These are phyloP conservation scores for Mesaphorura yosii DNA, from an alignment of 1,140 invertebrate genomes.

Conservation along the genomic window DNA sequence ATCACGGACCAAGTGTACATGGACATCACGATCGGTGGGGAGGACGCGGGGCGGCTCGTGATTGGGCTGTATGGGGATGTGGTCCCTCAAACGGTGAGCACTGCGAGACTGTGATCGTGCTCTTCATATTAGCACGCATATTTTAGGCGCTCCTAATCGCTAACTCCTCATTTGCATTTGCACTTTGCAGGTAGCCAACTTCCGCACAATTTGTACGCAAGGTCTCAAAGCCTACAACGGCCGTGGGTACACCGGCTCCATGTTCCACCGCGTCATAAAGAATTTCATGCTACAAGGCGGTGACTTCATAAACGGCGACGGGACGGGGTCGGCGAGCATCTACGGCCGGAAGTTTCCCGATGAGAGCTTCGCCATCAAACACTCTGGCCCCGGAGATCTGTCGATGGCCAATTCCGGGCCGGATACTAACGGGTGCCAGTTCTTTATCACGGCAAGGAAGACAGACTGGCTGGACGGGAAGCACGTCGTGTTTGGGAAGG, in stretches of 20 bases:
- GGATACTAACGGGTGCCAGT: slow-evolving; percentile 65
- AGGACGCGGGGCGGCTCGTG: slow-evolving; percentile 65
- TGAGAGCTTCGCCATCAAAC: slow-evolving; percentile 84
- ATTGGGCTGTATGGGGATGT: slow-evolving; percentile 88
- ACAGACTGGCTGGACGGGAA: slow-evolving; percentile 85
- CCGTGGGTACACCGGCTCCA: slow-evolving; percentile 11
- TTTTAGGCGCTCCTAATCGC: no score
- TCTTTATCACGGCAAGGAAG: slow-evolving; percentile 82
- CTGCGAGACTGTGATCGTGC: no score
- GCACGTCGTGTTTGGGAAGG: slow-evolving; percentile 90
- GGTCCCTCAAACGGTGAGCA: slow-evolving; percentile 87
- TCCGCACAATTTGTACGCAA: slow-evolving; percentile 64
- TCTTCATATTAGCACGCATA: no score
- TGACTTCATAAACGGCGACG: slow-evolving; percentile 63
- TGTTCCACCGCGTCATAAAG: slow-evolving; percentile 54
- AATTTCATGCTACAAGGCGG: slow-evolving; percentile 87
- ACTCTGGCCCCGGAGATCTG: slow-evolving; percentile 59
- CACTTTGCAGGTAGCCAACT: no score
- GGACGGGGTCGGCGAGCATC: slow-evolving; percentile 67
- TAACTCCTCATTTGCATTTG: no score
- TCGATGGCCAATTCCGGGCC: slow-evolving; percentile 83
- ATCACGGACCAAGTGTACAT: slow-evolving; percentile 89
- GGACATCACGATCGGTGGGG: slow-evolving; percentile 70
- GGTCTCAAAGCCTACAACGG: slow-evolving; percentile 43
- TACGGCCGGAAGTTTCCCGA: slow-evolving; percentile 87